These are phyloP conservation scores for Gonatopus flavifemur DNA, from an alignment of 1,140 invertebrate species.

Conservation along the genomic window DNA sequence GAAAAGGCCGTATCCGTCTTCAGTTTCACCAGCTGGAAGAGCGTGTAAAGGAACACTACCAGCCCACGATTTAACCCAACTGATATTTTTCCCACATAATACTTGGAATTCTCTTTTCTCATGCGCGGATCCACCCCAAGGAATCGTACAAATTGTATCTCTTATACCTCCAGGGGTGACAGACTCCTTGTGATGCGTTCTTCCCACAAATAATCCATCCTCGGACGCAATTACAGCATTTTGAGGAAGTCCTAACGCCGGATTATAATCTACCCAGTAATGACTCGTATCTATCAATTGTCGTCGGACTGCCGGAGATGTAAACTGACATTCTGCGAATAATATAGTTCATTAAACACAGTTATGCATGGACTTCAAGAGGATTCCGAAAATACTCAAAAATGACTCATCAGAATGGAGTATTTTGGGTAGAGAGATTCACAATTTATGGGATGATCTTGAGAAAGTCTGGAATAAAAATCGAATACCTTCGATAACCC, in stretches of 20 bases:
- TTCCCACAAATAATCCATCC: conserved; percentile 37
- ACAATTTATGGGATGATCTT: too few species aligned
- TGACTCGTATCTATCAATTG: conserved; percentile 35
- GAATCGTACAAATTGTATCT: conserved; percentile 25
- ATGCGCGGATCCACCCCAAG: conserved; percentile 34
- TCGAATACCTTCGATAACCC: conserved; percentile 39
- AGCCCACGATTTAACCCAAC: conserved; percentile 36
- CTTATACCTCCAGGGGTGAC: conserved; percentile 37
- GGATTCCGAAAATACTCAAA: too few species aligned
- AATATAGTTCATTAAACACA: too few species aligned
- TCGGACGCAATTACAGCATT: conserved; percentile 35
- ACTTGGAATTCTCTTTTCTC: conserved; percentile 41
- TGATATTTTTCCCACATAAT: conserved; percentile 31
- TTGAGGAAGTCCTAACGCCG: conserved; percentile 27
- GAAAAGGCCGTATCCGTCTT: conserved; percentile 41
- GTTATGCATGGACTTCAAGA: too few species aligned
- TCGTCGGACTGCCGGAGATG: conserved; percentile 32
- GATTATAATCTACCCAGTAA: conserved; percentile 41
- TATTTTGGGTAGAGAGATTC: too few species aligned
- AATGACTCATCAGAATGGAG: too few species aligned
- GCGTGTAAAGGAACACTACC: conserved; percentile 42
- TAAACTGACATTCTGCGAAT: conserved; percentile 27
- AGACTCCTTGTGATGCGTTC: conserved; percentile 32
- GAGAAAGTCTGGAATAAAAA: too few species aligned
- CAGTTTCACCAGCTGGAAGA: conserved; percentile 41